Evolutionary conservation across 2,888 invertebrate genomes (phyloP).

Genomic region (Agapostemon virescens): DNA sequence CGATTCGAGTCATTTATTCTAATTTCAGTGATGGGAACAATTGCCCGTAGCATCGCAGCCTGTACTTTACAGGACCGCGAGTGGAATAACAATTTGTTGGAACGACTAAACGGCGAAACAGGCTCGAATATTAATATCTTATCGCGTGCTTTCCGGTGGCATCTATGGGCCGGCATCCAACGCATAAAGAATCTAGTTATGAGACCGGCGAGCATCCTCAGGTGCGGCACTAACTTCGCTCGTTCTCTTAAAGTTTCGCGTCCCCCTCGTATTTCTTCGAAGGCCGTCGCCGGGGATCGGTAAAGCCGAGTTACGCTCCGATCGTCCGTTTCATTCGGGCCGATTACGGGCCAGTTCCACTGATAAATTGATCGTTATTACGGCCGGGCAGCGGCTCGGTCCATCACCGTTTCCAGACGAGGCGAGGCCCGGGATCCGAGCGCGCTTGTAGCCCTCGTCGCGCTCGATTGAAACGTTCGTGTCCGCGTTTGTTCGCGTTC

Average conservation of each 20-base stretch:
- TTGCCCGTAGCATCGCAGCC: not conserved
- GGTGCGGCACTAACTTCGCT: not conserved
- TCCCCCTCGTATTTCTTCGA: not conserved
- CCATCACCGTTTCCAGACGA: not conserved
- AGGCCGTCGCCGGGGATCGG: not conserved
- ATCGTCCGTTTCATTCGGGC: slow-evolving; percentile 6
- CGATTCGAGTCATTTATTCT: slow-evolving; percentile 1
- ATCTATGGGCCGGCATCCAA: not conserved
- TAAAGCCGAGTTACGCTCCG: not conserved
- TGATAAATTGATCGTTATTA: slow-evolving; percentile 16
- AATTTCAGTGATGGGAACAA: not conserved
- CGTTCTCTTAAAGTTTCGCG: slow-evolving; percentile 4
- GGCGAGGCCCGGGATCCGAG: not conserved
- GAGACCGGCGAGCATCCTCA: not conserved
- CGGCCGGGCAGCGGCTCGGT: not conserved
- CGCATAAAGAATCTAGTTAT: slow-evolving; percentile 1
- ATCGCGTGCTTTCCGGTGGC: not conserved
- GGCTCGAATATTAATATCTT: not conserved
- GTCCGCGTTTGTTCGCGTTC: slow-evolving; percentile 43
- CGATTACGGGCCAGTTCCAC: slow-evolving; percentile 11
- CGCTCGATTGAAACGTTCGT: slow-evolving; percentile 49
- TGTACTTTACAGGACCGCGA: slow-evolving; percentile 2
- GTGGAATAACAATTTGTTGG: slow-evolving; percentile 1
- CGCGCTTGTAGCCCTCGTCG: not conserved
- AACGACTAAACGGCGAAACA: not conserved